Percentiles rank a stretch among this genome's conserved stretches.
These are phyloP conservation scores for Caenorhabditis sp. DNA, from an alignment of 2,888 invertebrate species.

Conservation along the genomic window DNA sequence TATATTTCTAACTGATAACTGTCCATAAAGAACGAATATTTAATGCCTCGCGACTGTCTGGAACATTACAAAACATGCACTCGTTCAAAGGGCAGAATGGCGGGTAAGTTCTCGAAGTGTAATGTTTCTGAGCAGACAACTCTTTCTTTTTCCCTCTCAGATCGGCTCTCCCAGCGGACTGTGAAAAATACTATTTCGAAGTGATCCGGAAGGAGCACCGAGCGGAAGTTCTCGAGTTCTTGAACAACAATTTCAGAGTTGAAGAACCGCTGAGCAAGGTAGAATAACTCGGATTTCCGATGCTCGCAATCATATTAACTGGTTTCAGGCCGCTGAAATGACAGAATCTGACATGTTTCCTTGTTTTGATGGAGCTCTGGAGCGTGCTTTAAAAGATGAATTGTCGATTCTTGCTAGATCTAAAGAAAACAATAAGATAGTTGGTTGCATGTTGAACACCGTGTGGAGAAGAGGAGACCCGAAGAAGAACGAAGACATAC, in stretches of 20 bases:
- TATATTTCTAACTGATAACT: too few species aligned
- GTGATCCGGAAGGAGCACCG: constrained; percentile 12
- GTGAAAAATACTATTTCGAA: constrained; percentile 40
- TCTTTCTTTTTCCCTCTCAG: neutral
- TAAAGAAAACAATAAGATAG: constrained; percentile 19
- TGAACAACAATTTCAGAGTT: constrained; percentile 38
- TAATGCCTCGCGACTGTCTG: too few species aligned
- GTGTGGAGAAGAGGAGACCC: constrained; percentile 41
- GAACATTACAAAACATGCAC: constrained; percentile 19
- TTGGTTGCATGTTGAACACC: constrained; percentile 49
- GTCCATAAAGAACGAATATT: too few species aligned
- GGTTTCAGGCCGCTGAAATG: constrained; percentile 37
- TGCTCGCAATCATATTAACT: neutral
- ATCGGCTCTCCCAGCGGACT: constrained; percentile 1
- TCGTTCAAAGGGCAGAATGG: neutral
- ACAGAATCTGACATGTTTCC: constrained; percentile 26
- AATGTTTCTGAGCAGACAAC: too few species aligned
- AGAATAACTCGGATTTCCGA: neutral
- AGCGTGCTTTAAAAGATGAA: constrained; percentile 31
- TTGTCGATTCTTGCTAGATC: constrained; percentile 41
- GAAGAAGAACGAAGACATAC: constrained; percentile 21
- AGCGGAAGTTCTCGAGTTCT: constrained; percentile 28
- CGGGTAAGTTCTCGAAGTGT: constrained; percentile 1
- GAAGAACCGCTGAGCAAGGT: constrained; percentile 45
- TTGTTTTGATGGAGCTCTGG: constrained; percentile 32